These are phyloP conservation scores for Trididemnum clinides DNA, from an alignment of 23 tunicate species.

Conservation along the genomic window DNA sequence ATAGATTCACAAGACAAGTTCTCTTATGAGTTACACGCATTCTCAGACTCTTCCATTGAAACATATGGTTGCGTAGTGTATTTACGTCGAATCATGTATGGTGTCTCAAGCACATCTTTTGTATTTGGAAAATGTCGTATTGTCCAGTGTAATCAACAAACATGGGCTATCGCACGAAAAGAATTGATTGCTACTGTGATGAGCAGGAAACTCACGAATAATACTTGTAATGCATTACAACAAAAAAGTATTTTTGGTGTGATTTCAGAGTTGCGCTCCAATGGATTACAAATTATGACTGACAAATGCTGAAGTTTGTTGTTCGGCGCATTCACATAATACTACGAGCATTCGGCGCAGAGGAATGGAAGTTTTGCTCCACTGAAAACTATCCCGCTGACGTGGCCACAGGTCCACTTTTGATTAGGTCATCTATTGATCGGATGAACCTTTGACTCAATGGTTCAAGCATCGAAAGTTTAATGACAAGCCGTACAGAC, in stretches of 20 bases:
- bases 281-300: not conserved
- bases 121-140: not conserved
- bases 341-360: not conserved
- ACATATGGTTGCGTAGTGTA: not conserved
- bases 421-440: not conserved
- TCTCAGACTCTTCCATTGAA: slow-evolving; percentile 6
- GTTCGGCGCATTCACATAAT: not conserved
- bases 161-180: slow-evolving; percentile 5
- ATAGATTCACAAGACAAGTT: not conserved
- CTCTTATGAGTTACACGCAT: not conserved
- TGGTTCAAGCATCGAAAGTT: not conserved
- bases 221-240: not conserved
- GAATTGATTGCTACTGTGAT: not conserved
- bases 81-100: not conserved
- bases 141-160: not conserved
- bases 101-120: not conserved
- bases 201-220: not conserved
- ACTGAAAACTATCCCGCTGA: not conserved
- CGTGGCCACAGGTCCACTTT: not conserved
- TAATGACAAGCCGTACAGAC: not conserved
- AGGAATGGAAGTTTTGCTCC: not conserved
- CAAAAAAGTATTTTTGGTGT: not conserved
- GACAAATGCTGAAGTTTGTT: not conserved
- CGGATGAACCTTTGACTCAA: not conserved
- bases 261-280: not conserved